Evolutionary conservation across 2,888 invertebrate genomes (phyloP).

Genomic region (Drosophila kanekoi): DNA sequence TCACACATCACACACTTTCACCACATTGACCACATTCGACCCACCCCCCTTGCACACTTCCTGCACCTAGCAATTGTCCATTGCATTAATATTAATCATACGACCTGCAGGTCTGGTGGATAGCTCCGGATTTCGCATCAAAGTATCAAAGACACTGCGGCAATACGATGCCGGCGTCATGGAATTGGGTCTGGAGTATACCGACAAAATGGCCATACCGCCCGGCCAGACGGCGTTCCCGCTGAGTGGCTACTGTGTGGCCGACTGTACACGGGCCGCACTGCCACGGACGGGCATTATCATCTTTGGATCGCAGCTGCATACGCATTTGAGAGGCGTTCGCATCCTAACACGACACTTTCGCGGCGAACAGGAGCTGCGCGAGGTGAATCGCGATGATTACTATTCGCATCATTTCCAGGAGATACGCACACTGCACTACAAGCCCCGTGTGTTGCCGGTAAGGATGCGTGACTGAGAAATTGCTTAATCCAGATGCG

Average conservation of each 20-base stretch:
- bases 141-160: slow-evolving; percentile 91
- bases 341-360: slow-evolving; percentile 94
- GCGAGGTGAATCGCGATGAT: slow-evolving; percentile 94
- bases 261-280: slow-evolving; percentile 96
- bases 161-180: slow-evolving; percentile 97
- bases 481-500: slow-evolving; percentile 4
- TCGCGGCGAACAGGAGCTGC: slow-evolving; percentile 92
- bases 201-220: slow-evolving; percentile 99
- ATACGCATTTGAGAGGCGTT: slow-evolving; percentile 96
- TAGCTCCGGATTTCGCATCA: slow-evolving; percentile 94
- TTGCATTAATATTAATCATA: slow-evolving; percentile 64
- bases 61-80: slow-evolving; percentile 10
- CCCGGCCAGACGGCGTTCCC: slow-evolving; percentile 92
- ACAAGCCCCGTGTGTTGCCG: slow-evolving; percentile 92
- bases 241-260: slow-evolving; percentile 95
- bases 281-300: slow-evolving; percentile 93
- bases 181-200: slow-evolving; percentile 98
- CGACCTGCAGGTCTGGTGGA: slow-evolving; percentile 90
- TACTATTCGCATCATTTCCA: slow-evolving; percentile 99
- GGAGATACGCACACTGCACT: slow-evolving; percentile 94
- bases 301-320: slow-evolving; percentile 98
- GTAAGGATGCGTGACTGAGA: slow-evolving; percentile 86
- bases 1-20: too few species aligned
- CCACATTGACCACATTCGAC: too few species aligned
- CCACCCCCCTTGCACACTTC: neutral